Conservation (phyloP, 1,140 invertebrate genomes). For the Ladona fulva region DNA sequence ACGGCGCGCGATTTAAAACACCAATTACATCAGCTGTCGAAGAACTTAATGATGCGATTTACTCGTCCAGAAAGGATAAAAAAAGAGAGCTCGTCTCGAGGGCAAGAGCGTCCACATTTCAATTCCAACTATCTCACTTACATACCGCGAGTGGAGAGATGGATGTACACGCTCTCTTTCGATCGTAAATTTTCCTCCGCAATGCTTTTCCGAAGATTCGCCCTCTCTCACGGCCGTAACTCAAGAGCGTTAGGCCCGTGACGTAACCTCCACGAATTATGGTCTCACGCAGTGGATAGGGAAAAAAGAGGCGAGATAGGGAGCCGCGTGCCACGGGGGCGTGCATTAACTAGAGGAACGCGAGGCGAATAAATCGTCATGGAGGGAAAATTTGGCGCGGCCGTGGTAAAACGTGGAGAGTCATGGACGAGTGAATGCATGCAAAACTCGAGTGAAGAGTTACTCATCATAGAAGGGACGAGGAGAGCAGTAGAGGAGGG, state of each 20-base stretch:
- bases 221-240: neutral
- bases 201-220: neutral
- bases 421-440: neutral
- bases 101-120: no score
- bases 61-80: no score
- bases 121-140: no score
- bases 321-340: neutral
- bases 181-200: no score
- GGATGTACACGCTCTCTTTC: no score
- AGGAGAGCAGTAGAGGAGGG: neutral
- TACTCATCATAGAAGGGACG: neutral
- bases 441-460: neutral
- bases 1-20: no score
- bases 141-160: no score
- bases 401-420: neutral
- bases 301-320: neutral
- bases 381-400: neutral
- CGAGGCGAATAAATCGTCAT: neutral
- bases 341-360: neutral
- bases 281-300: neutral
- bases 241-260: neutral
- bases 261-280: neutral
- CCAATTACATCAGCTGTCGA: no score
- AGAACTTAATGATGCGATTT: no score
- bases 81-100: no score